Evolutionary conservation across 2,113 vertebrate genomes (phyloP).

Genomic region (Paracanthobrama guichenoti): DNA sequence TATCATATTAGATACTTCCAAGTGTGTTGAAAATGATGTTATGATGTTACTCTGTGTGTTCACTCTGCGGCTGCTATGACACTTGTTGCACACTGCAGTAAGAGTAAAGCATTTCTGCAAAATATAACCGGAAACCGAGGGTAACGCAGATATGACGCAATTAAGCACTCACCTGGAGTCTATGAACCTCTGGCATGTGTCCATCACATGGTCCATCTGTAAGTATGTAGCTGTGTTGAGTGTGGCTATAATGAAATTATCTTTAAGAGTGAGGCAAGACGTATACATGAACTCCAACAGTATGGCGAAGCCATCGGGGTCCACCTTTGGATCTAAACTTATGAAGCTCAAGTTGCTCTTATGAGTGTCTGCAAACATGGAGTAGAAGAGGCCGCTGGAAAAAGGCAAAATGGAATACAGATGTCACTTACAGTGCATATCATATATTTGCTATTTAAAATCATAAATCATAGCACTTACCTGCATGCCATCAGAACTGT

Average conservation of each 20-base stretch:
- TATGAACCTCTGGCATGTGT: slow-evolving; percentile 92
- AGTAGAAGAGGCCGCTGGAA: slow-evolving; percentile 91
- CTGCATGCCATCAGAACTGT: slow-evolving; percentile 97
- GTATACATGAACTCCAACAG: slow-evolving; percentile 99
- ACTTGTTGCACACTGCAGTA: too few species aligned
- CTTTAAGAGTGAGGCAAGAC: slow-evolving; percentile 88
- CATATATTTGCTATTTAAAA: background rate
- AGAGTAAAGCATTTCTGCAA: too few species aligned
- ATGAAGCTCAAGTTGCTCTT: slow-evolving; percentile 88
- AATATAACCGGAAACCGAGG: too few species aligned
- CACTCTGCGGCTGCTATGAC: too few species aligned
- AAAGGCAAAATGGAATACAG: background rate
- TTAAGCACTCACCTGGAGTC: slow-evolving; percentile 85
- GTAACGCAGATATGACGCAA: too few species aligned
- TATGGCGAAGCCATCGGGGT: slow-evolving; percentile 88
- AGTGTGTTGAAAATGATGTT: too few species aligned
- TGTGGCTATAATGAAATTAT: slow-evolving; percentile 84
- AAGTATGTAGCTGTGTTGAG: slow-evolving; percentile 91
- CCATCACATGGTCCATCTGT: slow-evolving; percentile 97
- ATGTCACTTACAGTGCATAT: background rate
- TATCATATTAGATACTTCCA: too few species aligned
- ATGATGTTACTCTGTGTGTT: too few species aligned
- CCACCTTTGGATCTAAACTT: slow-evolving; percentile 89
- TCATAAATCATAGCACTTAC: slow-evolving; percentile 69
- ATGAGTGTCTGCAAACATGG: slow-evolving; percentile 90